Conservation (phyloP, 2,888 invertebrate species). For the Agrilus biguttatus region DNA sequence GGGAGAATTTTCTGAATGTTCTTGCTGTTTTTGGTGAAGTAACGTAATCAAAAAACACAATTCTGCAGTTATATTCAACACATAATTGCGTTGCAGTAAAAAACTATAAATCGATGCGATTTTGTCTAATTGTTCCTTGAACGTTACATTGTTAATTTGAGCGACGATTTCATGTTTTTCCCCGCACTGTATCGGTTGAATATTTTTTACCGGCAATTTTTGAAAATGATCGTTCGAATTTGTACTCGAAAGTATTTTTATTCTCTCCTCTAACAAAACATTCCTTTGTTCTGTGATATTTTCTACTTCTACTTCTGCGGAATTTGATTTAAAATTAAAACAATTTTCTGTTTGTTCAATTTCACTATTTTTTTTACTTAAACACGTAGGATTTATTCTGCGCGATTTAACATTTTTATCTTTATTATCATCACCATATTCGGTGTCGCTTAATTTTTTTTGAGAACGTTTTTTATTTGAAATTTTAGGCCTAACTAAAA, state of each 20-base stretch:
- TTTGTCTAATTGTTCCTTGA: conserved; percentile 37
- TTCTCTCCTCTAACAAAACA: conserved; percentile 15
- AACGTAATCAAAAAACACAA: conserved; percentile 55
- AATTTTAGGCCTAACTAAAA: conserved; percentile 16
- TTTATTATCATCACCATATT: conserved; percentile 3
- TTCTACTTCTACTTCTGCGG: conserved; percentile 5
- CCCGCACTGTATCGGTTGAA: conserved; percentile 14
- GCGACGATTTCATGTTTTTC: conserved; percentile 32
- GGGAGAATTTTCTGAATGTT: conserved; percentile 7
- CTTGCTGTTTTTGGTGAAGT: conserved; percentile 37
- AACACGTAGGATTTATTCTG: conserved; percentile 40
- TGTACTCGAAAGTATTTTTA: conserved; percentile 13
- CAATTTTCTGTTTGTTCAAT: conserved; percentile 14
- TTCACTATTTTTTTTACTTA: conserved; percentile 15
- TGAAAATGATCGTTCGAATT: conserved; percentile 15
- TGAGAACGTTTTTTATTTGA: conserved; percentile 17
- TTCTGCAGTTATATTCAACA: conserved; percentile 51
- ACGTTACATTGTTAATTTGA: conserved; percentile 32
- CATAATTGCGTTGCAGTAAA: conserved; percentile 44
- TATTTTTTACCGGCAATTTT: neutral
- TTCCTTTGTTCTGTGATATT: conserved; percentile 10
- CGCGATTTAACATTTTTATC: conserved; percentile 17
- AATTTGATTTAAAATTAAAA: conserved; percentile 18
- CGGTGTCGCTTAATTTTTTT: conserved; percentile 7
- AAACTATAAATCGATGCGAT: conserved; percentile 42